phyloP scores from a whole-genome alignment of 1,140 invertebrate species.

The Bactericera cockerelli region DNA sequence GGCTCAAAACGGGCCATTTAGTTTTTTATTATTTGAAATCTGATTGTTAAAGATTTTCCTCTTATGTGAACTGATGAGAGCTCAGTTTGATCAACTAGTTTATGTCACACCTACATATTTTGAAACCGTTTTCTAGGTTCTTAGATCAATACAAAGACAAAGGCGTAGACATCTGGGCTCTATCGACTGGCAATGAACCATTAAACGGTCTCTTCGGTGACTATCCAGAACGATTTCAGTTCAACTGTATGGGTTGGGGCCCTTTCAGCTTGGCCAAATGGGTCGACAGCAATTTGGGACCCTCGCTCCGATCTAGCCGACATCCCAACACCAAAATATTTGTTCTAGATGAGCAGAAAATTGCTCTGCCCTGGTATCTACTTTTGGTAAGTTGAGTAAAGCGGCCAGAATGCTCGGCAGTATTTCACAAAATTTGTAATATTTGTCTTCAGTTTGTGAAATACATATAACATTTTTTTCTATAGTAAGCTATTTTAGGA shows the following conservation, averaged over 20 bases:
- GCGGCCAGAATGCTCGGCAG: no score
- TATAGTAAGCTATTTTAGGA: no score
- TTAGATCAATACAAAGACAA: constrained; percentile 34
- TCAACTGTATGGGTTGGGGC: constrained; percentile 59
- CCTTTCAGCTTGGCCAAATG: constrained; percentile 41
- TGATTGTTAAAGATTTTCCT: no score
- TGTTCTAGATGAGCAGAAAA: constrained; percentile 52
- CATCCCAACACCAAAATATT: constrained; percentile 36
- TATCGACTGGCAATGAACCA: constrained; percentile 51
- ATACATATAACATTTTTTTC: no score
- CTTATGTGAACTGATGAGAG: no score
- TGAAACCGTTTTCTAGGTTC: constrained; percentile 35
- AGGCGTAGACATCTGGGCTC: constrained; percentile 40
- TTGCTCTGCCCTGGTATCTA: constrained; percentile 42
- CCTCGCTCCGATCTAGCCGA: constrained; percentile 36
- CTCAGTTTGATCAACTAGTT: no score
- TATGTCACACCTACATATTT: no score
- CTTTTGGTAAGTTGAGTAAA: constrained; percentile 40
- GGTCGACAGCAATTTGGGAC: constrained; percentile 46
- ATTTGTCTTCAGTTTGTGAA: no score
- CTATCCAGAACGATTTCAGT: constrained; percentile 29
- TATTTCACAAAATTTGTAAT: no score
- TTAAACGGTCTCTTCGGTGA: constrained; percentile 30
- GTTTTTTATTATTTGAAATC: no score
- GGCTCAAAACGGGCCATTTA: no score